These are phyloP conservation scores for Eupithecia abbreviata DNA, from an alignment of 2,888 invertebrate genomes.

Conservation along the genomic window DNA sequence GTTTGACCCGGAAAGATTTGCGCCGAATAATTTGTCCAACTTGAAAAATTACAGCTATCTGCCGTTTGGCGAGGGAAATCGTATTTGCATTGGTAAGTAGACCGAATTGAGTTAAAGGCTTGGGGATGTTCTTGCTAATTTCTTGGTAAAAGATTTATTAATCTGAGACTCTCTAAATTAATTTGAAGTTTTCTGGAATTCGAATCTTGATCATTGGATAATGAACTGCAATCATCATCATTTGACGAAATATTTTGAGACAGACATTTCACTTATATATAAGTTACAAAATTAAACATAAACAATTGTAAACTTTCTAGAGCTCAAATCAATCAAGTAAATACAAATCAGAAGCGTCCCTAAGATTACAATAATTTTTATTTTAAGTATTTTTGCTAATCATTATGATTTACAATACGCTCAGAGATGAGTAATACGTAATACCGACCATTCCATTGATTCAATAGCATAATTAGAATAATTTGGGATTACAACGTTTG, in stretches of 20 bases:
- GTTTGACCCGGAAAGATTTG: constrained; percentile 79
- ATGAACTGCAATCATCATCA: not conserved
- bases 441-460: not conserved
- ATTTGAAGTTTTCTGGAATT: not conserved
- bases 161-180: constrained; percentile 13
- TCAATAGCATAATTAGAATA: not conserved
- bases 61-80: constrained; percentile 80
- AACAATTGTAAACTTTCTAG: no score
- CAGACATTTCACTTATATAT: not conserved
- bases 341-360: not conserved
- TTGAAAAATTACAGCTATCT: constrained; percentile 66
- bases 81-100: constrained; percentile 77
- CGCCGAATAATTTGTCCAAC: constrained; percentile 50
- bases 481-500: not conserved
- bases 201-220: not conserved
- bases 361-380: not conserved
- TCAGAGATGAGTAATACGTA: not conserved
- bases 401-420: not conserved
- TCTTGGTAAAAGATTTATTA: constrained; percentile 28
- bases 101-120: constrained; percentile 28
- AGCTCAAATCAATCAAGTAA: not conserved
- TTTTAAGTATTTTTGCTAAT: not conserved
- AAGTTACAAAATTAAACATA: no score
- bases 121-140: constrained; percentile 32
- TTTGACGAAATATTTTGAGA: not conserved